Percentiles rank a stretch among this genome's conserved stretches.
Conservation (phyloP, 2,888 invertebrate species). For the Pterostichus niger region DNA sequence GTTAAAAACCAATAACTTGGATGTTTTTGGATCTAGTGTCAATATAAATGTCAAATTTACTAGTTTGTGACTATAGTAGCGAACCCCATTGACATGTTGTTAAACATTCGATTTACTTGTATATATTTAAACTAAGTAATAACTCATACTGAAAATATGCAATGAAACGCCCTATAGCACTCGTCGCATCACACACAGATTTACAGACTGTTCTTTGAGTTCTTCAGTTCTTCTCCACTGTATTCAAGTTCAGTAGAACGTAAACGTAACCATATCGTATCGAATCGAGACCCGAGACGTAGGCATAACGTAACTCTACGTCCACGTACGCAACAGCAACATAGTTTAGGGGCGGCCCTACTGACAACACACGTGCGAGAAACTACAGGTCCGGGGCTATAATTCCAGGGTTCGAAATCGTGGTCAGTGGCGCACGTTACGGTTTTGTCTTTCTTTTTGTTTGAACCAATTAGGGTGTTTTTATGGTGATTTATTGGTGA, state of each 20-base stretch:
- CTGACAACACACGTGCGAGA: slow-evolving; percentile 32
- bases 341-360: slow-evolving; percentile 18
- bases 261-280: slow-evolving; percentile 26
- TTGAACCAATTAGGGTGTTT: slow-evolving; percentile 12
- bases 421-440: slow-evolving; percentile 26
- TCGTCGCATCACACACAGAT: background rate
- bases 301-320: slow-evolving; percentile 1
- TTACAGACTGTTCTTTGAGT: background rate
- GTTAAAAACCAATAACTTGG: too few relatives aligned
- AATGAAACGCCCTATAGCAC: background rate
- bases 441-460: slow-evolving; percentile 2
- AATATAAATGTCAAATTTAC: too few relatives aligned
- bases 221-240: background rate
- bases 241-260: slow-evolving; percentile 20
- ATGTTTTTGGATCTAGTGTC: too few relatives aligned
- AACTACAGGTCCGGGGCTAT: slow-evolving; percentile 21
- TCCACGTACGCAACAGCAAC: slow-evolving; percentile 1
- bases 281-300: slow-evolving; percentile 3
- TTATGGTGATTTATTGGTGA: slow-evolving; percentile 20
- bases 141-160: too few relatives aligned
- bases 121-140: too few relatives aligned
- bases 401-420: slow-evolving; percentile 20
- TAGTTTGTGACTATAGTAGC: too few relatives aligned
- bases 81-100: too few relatives aligned
- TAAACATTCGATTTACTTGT: too few relatives aligned